Evolutionary conservation across 2,797 vertebrate genomes (phyloP).

Genomic region (Myotis planiceps): DNA sequence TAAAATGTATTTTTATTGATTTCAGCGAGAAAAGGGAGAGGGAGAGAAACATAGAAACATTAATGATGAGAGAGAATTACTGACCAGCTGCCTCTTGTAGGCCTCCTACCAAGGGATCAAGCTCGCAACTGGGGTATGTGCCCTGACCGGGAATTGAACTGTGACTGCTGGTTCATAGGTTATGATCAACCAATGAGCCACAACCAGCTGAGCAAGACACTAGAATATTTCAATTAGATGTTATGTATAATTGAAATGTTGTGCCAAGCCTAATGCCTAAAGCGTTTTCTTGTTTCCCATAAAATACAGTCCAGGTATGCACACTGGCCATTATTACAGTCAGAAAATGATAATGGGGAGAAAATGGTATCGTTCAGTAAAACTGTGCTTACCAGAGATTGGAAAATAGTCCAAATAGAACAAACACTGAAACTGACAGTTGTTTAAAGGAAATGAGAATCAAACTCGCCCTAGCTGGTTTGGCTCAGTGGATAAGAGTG

Average conservation of each 20-base stretch:
- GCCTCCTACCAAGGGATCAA: no score
- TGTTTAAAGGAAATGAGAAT: slow-evolving; percentile 6
- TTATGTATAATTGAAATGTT: slow-evolving; percentile 16
- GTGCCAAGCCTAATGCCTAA: not conserved
- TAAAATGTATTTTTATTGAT: no score
- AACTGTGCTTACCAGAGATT: not conserved
- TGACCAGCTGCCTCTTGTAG: no score
- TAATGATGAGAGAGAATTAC: no score
- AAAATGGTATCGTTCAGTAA: not conserved
- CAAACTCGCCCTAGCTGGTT: not conserved
- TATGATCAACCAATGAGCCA: no score
- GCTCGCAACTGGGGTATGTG: no score
- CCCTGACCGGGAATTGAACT: no score
- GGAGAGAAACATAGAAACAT: no score
- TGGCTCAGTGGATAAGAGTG: not conserved
- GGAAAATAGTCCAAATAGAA: slow-evolving; percentile 2
- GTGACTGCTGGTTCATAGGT: no score
- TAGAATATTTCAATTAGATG: not conserved
- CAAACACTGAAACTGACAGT: not conserved
- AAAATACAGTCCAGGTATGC: not conserved
- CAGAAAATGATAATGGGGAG: not conserved
- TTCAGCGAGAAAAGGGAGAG: no score
- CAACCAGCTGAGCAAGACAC: not conserved
- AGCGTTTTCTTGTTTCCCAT: not conserved
- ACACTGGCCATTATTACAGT: not conserved